Evolutionary conservation across 2,797 vertebrate genomes (phyloP).

Genomic region (Catamblyrhynchus diadema): DNA sequence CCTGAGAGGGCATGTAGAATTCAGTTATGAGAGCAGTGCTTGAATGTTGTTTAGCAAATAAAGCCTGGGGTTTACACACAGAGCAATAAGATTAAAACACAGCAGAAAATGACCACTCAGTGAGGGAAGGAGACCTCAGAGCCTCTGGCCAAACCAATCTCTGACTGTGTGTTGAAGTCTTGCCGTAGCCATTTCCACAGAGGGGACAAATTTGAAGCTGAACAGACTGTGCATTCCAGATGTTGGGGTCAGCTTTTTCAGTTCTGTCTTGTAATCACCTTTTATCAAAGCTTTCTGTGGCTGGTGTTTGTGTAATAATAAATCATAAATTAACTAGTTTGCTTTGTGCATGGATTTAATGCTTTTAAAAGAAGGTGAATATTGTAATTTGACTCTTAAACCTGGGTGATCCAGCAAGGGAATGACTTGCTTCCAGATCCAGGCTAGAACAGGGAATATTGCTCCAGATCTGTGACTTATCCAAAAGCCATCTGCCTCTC

Average conservation of each 20-base stretch:
- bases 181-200: accelerated
- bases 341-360: not conserved
- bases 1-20: not conserved
- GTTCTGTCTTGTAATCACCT: not conserved
- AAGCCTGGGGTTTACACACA: not conserved
- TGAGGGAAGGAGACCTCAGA: not conserved
- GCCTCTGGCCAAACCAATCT: not conserved
- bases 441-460: not conserved
- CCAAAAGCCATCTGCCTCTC: not conserved
- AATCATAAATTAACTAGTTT: not conserved
- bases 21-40: not conserved
- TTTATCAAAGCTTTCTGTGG: not conserved
- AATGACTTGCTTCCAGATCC: not conserved
- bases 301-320: not conserved
- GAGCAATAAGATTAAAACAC: not conserved
- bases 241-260: not conserved
- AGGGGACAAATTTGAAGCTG: not conserved
- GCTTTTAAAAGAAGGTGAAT: not conserved
- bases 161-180: not conserved
- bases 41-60: not conserved
- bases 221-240: not conserved
- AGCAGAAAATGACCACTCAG: not conserved
- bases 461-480: not conserved
- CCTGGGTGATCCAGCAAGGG: not conserved
- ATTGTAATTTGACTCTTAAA: not conserved